phyloP scores from a whole-genome alignment of 2,797 vertebrate genomes.

The Leptodactylus fallax region DNA sequence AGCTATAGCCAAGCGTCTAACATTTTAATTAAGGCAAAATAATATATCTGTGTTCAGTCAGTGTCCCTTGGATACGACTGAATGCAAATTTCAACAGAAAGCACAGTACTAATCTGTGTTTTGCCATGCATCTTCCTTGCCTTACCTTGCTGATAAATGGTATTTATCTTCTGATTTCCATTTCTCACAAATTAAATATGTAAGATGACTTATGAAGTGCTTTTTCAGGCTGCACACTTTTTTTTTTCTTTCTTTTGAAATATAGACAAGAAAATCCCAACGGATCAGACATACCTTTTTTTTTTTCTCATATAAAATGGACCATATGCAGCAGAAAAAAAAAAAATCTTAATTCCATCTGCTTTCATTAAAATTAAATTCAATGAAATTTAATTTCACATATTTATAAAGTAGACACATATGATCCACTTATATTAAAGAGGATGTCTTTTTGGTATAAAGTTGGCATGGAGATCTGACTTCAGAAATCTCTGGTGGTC shows the following conservation, averaged over 20 bases:
- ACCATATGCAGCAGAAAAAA: neutral
- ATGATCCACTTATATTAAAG: too few relatives aligned
- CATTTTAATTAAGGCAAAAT: slow-evolving; percentile 55
- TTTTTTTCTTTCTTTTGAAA: neutral
- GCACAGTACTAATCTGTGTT: slow-evolving; percentile 27
- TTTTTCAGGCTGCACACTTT: slow-evolving; percentile 4
- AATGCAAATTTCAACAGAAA: neutral
- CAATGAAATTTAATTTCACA: too few relatives aligned
- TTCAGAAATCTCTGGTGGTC: too few relatives aligned
- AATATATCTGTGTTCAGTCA: slow-evolving; percentile 30
- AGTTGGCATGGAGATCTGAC: too few relatives aligned
- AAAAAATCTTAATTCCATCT: neutral
- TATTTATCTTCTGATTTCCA: slow-evolving; percentile 25
- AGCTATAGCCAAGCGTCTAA: slow-evolving; percentile 15
- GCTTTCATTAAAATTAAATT: too few relatives aligned
- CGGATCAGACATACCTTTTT: neutral
- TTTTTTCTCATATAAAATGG: neutral
- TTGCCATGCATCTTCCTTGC: slow-evolving; percentile 29
- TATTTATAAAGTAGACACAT: too few relatives aligned
- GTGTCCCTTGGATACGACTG: neutral
- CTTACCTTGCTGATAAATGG: slow-evolving; percentile 43
- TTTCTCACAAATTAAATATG: slow-evolving; percentile 33
- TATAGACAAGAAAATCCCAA: neutral
- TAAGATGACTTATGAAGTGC: slow-evolving; percentile 30
- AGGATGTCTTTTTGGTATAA: too few relatives aligned